Evolutionary conservation across 2,797 vertebrate genomes (phyloP).

Genomic region (Microhierax caerulescens): DNA sequence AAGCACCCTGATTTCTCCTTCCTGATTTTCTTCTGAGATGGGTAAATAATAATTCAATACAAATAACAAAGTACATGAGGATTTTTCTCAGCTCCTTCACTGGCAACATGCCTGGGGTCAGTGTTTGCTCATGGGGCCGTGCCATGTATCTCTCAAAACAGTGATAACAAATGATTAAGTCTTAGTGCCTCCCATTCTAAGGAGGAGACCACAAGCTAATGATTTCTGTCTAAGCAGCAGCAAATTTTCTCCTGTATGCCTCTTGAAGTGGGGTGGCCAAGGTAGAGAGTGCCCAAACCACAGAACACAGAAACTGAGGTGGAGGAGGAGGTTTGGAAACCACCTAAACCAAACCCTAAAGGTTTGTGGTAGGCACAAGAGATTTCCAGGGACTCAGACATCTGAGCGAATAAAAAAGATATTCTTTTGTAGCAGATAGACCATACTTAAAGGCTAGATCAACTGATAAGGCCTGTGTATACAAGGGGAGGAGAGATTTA

Average conservation of each 20-base stretch:
- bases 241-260: background rate
- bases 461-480: background rate
- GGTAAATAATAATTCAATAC: background rate
- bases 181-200: background rate
- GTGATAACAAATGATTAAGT: background rate
- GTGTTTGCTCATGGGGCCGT: background rate
- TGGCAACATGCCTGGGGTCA: background rate
- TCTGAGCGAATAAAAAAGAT: background rate
- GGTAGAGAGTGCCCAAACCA: background rate
- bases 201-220: background rate
- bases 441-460: background rate
- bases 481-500: background rate
- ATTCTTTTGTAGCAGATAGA: background rate
- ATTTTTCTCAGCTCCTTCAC: background rate
- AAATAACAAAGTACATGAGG: background rate
- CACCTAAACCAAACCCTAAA: background rate
- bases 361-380: background rate
- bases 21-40: background rate
- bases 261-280: background rate
- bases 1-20: background rate
- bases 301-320: background rate
- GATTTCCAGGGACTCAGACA: background rate
- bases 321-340: background rate
- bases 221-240: background rate
- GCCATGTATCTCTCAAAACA: background rate